Evolutionary conservation across 2,888 invertebrate species (phyloP).

Genomic region (Caenorhabditis angaria): DNA sequence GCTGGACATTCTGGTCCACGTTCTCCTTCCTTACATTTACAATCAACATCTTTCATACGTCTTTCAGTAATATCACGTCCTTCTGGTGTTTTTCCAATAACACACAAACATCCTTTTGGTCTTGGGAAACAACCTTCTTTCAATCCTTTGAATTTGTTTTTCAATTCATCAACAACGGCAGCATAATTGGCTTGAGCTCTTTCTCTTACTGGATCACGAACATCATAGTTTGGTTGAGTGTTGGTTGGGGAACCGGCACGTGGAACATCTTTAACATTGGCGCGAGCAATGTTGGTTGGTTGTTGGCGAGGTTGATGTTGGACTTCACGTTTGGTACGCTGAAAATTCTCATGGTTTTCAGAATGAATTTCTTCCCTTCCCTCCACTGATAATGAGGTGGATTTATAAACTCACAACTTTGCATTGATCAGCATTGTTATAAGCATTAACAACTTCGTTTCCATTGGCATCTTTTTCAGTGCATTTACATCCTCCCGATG

Average conservation of each 20-base stretch:
- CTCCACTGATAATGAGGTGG: neutral
- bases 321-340: constrained; percentile 49
- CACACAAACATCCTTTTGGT: constrained; percentile 70
- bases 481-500: constrained; percentile 67
- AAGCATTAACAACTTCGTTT: constrained; percentile 62
- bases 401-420: constrained; percentile 23
- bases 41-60: constrained; percentile 69
- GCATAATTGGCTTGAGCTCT: constrained; percentile 69
- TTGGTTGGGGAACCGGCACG: neutral
- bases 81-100: constrained; percentile 66
- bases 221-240: constrained; percentile 39
- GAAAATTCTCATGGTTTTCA: constrained; percentile 1
- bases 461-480: constrained; percentile 66
- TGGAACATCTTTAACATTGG: constrained; percentile 22
- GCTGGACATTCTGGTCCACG: constrained; percentile 55
- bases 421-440: constrained; percentile 61
- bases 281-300: constrained; percentile 27
- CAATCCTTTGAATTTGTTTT: constrained; percentile 70
- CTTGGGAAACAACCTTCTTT: constrained; percentile 70
- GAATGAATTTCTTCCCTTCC: neutral
- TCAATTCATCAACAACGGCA: constrained; percentile 68
- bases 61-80: constrained; percentile 71
- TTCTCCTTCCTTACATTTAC: constrained; percentile 56
- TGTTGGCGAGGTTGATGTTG: constrained; percentile 30
- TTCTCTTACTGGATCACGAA: constrained; percentile 60